These are phyloP conservation scores for Idaea straminata DNA, from an alignment of 2,888 invertebrate genomes.

Conservation along the genomic window DNA sequence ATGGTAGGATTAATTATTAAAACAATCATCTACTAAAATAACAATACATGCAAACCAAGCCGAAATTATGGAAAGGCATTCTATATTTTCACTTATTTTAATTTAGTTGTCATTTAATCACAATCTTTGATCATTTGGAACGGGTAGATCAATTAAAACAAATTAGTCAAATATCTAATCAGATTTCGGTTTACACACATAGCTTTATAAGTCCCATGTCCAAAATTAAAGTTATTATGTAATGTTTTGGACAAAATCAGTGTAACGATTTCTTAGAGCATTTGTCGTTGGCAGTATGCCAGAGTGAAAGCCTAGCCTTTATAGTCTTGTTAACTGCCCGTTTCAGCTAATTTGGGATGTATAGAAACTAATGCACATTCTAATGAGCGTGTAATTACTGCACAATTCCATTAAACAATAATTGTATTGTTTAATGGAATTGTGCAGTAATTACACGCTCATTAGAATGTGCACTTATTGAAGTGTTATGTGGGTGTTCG, in stretches of 20 bases:
- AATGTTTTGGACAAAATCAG: constrained; percentile 42
- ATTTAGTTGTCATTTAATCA: too few relatives aligned
- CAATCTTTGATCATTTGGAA: too few relatives aligned
- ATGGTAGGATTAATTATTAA: background rate
- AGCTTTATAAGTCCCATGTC: background rate
- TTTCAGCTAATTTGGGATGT: constrained; percentile 16
- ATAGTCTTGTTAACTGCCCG: constrained; percentile 21
- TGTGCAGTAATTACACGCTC: too few relatives aligned
- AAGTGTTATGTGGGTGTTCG: too few relatives aligned
- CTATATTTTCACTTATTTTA: background rate
- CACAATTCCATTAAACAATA: constrained; percentile 6
- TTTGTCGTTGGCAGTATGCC: constrained; percentile 49
- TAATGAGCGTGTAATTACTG: background rate
- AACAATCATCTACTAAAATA: background rate
- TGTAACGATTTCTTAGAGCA: constrained; percentile 44
- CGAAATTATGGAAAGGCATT: background rate
- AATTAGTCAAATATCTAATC: background rate
- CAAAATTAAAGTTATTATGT: constrained; percentile 10
- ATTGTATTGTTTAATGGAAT: background rate
- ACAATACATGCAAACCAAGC: background rate
- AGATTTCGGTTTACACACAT: background rate
- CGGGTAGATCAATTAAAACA: too few relatives aligned
- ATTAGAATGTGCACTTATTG: too few relatives aligned
- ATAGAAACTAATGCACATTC: constrained; percentile 15
- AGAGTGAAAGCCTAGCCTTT: constrained; percentile 32